These are phyloP conservation scores for Leucosticte australis DNA, from an alignment of 2,113 vertebrate genomes.

Conservation along the genomic window DNA sequence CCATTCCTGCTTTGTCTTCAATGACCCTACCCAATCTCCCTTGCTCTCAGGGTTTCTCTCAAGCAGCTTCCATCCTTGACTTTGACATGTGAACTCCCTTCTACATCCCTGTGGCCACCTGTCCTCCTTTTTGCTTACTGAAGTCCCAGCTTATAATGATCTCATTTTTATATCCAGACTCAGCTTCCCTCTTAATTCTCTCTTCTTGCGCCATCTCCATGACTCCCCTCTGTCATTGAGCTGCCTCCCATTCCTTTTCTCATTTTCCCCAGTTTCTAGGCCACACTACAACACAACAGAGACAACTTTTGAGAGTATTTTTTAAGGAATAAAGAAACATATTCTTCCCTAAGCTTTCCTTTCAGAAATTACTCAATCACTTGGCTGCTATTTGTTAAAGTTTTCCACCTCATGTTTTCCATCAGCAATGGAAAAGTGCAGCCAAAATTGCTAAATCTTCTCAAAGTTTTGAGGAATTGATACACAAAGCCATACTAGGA, in stretches of 20 bases:
- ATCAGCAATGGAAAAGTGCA: neutral
- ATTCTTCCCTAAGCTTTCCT: neutral
- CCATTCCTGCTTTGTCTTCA: neutral
- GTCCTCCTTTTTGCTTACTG: neutral
- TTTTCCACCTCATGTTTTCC: neutral
- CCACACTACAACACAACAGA: neutral
- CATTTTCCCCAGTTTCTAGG: neutral
- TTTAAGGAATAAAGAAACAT: neutral
- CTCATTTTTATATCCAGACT: neutral
- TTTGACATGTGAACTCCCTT: neutral
- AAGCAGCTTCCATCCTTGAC: neutral
- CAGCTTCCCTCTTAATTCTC: neutral
- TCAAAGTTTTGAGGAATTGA: neutral
- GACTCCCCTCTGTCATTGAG: neutral
- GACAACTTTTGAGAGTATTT: neutral
- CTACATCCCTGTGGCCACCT: neutral
- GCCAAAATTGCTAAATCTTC: neutral
- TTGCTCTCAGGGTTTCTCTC: neutral
- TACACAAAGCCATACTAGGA: neutral
- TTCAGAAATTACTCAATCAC: neutral
- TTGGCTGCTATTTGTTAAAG: neutral
- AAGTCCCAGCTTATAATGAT: neutral
- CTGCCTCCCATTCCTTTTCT: neutral
- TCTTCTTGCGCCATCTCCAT: neutral
- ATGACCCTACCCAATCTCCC: neutral